A percentile compares a stretch with the other conserved stretches of the same genome.
Evolutionary conservation across 1,140 invertebrate genomes (phyloP).

Genomic region (Homarus americanus): DNA sequence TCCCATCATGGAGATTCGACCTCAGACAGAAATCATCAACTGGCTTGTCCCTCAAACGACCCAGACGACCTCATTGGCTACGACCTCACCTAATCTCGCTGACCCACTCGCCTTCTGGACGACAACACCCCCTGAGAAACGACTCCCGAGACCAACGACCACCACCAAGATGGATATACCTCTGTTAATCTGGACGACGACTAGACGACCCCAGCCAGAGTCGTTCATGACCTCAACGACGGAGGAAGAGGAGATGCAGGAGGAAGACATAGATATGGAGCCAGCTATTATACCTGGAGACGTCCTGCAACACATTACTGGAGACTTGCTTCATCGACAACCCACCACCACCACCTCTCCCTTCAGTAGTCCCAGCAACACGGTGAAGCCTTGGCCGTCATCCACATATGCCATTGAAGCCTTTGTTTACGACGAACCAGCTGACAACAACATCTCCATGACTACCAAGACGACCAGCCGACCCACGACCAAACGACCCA

Average conservation of each 20-base stretch:
- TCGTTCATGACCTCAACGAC: not conserved
- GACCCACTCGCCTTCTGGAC: slow-evolving; percentile 62
- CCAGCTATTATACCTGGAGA: slow-evolving; percentile 47
- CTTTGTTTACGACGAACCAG: not conserved
- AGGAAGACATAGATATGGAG: slow-evolving; percentile 32
- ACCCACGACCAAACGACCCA: not conserved
- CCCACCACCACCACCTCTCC: not conserved
- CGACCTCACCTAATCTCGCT: not conserved
- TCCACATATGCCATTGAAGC: slow-evolving; percentile 22
- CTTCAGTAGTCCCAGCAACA: no score
- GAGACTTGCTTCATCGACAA: slow-evolving; percentile 7
- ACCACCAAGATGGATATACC: not conserved
- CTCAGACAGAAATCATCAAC: not conserved
- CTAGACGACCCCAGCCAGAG: not conserved
- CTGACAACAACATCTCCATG: slow-evolving; percentile 12
- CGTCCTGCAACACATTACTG: slow-evolving; percentile 53
- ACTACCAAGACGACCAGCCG: not conserved
- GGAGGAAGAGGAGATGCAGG: not conserved
- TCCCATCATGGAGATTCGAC: slow-evolving; percentile 34
- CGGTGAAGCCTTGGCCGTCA: not conserved
- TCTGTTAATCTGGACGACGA: slow-evolving; percentile 49
- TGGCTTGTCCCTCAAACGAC: not conserved
- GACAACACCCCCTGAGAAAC: not conserved
- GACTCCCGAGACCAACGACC: not conserved
- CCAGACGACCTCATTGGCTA: not conserved